A percentile compares a stretch with the other conserved stretches of the same genome.
phyloP scores from a whole-genome alignment of 2,888 invertebrate species.

The Eudasyphora cyanicolor region DNA sequence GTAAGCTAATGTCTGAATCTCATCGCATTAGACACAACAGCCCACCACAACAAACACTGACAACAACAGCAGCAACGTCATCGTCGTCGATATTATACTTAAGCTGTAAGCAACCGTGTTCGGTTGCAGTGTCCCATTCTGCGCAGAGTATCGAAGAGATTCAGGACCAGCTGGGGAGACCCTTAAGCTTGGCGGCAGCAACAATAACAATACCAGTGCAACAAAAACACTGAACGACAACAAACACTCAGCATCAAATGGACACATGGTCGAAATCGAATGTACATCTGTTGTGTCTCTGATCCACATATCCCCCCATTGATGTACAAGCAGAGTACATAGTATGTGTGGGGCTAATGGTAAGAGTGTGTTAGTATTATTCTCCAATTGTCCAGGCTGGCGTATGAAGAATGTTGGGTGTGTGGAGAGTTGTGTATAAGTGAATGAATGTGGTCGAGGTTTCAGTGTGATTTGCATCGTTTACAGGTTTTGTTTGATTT shows the following conservation, averaged over 20 bases:
- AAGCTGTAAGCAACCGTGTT: slow-evolving; percentile 60
- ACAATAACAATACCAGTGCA: slow-evolving; percentile 9
- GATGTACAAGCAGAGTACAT: slow-evolving; percentile 34
- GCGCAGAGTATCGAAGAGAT: background rate
- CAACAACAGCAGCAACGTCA: background rate
- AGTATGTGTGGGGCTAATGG: background rate
- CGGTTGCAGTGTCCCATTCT: slow-evolving; percentile 33
- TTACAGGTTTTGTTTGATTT: slow-evolving; percentile 42
- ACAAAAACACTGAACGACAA: too few relatives aligned
- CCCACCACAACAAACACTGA: slow-evolving; percentile 12
- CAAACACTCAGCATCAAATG: slow-evolving; percentile 44
- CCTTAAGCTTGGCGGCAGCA: slow-evolving; percentile 40
- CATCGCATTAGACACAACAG: slow-evolving; percentile 1
- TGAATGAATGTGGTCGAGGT: slow-evolving; percentile 58
- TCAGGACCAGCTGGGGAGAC: slow-evolving; percentile 61
- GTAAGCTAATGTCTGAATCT: background rate
- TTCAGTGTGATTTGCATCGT: slow-evolving; percentile 64
- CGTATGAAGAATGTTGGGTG: background rate
- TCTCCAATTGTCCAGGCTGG: too few relatives aligned
- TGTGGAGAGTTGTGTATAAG: slow-evolving; percentile 21
- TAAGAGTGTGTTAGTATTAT: background rate
- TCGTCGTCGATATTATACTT: slow-evolving; percentile 28
- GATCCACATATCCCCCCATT: too few relatives aligned
- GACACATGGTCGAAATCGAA: slow-evolving; percentile 52
- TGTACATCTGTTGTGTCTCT: slow-evolving; percentile 56